Evolutionary conservation across 2,888 invertebrate genomes (phyloP).

Genomic region (Vannuccia rotundouncinata): DNA sequence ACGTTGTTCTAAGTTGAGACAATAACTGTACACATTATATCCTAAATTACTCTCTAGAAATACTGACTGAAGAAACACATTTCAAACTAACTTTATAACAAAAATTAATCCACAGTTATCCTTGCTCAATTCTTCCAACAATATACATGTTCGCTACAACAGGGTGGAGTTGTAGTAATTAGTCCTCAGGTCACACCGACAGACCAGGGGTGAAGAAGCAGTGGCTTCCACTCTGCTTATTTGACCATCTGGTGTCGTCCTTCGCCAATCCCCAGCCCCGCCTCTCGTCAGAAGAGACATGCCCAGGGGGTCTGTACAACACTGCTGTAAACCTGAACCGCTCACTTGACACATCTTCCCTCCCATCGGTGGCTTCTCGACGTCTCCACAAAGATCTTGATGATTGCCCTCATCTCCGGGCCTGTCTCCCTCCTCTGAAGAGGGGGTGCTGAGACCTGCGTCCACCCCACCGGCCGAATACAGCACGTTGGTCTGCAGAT

Average conservation of each 20-base stretch:
- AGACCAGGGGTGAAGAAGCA: not conserved
- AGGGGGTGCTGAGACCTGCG: not conserved
- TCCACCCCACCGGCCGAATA: not conserved
- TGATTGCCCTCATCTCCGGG: not conserved
- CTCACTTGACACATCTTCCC: not conserved
- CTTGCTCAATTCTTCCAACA: not conserved
- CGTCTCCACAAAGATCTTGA: not conserved
- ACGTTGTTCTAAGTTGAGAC: no score
- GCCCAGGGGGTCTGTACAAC: not conserved
- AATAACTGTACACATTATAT: no score
- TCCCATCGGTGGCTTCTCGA: not conserved
- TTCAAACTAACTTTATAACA: no score
- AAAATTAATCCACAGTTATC: no score
- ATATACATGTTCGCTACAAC: not conserved
- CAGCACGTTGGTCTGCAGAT: not conserved
- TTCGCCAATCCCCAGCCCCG: not conserved
- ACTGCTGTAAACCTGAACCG: no score
- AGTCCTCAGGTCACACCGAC: slow-evolving; percentile 8
- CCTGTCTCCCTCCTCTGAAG: not conserved
- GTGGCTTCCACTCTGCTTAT: not conserved
- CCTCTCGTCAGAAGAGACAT: not conserved
- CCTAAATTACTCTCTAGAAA: no score
- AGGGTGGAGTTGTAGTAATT: not conserved
- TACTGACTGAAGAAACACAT: no score
- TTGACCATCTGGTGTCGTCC: not conserved